Conservation (phyloP, 2,113 vertebrate genomes). For the Nansenia antarctica region DNA sequence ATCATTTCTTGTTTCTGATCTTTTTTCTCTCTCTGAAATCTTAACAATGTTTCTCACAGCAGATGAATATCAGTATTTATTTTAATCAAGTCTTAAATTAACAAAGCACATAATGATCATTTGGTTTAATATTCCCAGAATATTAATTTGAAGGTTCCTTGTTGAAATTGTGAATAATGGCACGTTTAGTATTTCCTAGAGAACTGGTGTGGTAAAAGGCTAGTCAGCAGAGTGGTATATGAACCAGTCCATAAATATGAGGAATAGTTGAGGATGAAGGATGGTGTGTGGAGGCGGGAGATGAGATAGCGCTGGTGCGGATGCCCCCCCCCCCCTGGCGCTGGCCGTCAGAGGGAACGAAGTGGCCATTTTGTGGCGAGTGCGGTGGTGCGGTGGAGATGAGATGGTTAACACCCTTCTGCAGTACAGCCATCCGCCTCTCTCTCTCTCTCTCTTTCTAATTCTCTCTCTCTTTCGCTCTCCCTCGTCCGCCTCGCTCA, state of each 20-base stretch:
- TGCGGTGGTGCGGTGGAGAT: constrained; percentile 73
- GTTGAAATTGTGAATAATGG: constrained; percentile 26
- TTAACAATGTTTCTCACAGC: too few relatives aligned
- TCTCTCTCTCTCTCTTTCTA: constrained; percentile 43
- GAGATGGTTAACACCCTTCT: constrained; percentile 87
- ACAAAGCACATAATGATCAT: too few relatives aligned
- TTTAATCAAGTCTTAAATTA: background rate
- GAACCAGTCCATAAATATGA: constrained; percentile 55
- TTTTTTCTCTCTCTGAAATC: background rate
- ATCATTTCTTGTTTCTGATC: constrained; percentile 10
- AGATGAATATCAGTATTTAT: too few relatives aligned
- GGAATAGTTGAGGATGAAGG: constrained; percentile 61
- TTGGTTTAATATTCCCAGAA: background rate
- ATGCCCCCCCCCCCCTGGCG: constrained; percentile 41
- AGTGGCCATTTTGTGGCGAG: constrained; percentile 76
- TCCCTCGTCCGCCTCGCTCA: constrained; percentile 76
- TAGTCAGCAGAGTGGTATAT: constrained; percentile 41
- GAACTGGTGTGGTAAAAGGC: constrained; percentile 38
- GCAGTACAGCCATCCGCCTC: constrained; percentile 61
- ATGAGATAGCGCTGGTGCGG: constrained; percentile 55
- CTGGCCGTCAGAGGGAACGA: constrained; percentile 62
- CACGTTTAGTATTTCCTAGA: constrained; percentile 37
- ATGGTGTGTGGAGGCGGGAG: constrained; percentile 53
- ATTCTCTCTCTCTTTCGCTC: constrained; percentile 44
- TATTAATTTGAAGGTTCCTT: background rate